These are phyloP conservation scores for Drosophila melanocephala DNA, from an alignment of 2,888 invertebrate species.

Conservation along the genomic window DNA sequence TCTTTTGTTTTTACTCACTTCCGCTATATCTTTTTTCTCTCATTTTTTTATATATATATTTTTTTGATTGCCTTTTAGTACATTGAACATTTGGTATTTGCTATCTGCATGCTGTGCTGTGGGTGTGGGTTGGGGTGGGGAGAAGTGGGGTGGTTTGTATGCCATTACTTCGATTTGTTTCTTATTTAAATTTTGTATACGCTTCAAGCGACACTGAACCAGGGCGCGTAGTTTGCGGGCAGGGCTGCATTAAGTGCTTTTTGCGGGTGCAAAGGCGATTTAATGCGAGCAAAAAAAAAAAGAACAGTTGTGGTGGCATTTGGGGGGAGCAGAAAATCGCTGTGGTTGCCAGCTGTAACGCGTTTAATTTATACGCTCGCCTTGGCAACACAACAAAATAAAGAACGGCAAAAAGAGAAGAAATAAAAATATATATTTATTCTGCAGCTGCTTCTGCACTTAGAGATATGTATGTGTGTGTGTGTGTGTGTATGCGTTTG, in stretches of 20 bases:
- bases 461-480: slow-evolving; percentile 41
- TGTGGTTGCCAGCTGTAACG: slow-evolving; percentile 80
- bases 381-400: slow-evolving; percentile 60
- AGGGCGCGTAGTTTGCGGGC: slow-evolving; percentile 27
- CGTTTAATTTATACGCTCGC: slow-evolving; percentile 78
- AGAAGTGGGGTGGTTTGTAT: not conserved
- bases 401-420: slow-evolving; percentile 60
- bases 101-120: slow-evolving; percentile 46
- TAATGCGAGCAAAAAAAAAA: slow-evolving; percentile 52
- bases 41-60: slow-evolving; percentile 5
- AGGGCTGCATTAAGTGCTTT: slow-evolving; percentile 75
- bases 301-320: not conserved
- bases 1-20: slow-evolving; percentile 25
- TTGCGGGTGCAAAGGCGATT: slow-evolving; percentile 75
- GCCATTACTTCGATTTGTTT: slow-evolving; percentile 80
- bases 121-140: not conserved
- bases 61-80: slow-evolving; percentile 64
- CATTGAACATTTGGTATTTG: slow-evolving; percentile 75
- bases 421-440: slow-evolving; percentile 82
- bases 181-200: slow-evolving; percentile 80
- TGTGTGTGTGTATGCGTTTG: slow-evolving; percentile 27
- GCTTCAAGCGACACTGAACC: slow-evolving; percentile 53
- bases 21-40: slow-evolving; percentile 1
- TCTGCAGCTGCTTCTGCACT: slow-evolving; percentile 80
- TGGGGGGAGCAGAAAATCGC: slow-evolving; percentile 52